Base-by-base conservation (phyloP, 2,888 invertebrate species). In the Malthinus seriepunctatus region DNA sequence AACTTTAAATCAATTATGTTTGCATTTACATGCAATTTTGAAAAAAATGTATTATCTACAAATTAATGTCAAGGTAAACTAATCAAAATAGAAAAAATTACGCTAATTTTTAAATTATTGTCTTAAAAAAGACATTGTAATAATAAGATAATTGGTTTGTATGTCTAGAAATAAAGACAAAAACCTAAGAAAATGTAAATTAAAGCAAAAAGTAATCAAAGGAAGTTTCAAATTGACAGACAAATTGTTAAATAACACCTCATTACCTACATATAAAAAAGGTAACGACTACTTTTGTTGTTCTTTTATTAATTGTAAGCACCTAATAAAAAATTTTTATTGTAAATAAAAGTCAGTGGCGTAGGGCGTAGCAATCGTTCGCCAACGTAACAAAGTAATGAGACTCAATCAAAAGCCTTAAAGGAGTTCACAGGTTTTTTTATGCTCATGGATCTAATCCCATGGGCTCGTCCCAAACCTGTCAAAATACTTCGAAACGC, bases 181-280 rank as follows among this genome's bases (percentile, higher is more conserved):
- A 23, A 42, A 42, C 14, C 11, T 42, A 42, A 42, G 11, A 23
- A 42, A 42, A 23, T 23, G 23, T 23, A 23, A 23, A 23, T 23
- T 2, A 23, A 23, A 42, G 39, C 39, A 42, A 42, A 23, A 49
- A 45, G 32, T 33, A 42, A 14, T 33, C 31, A 32, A 35, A 42
- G 49, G 49, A 55, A 55, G 49, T 55, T 42, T 55, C 48, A 55
- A 33, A 33, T 38, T 42, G 48, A 44, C 15, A 39, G 32, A 32
- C 35, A 45, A 39, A 48, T 31, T 37, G 31, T 23, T 11, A 15
- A 46, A 44, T 38, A 32, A n/a, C 12, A 35, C 35, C 46, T 47
- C 46, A 53, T 53, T 52, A 46, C 14, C 32, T 35, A 46, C 32
- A 46, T 32, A 46, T 46, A 32, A 32, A 45, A 46, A 52, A 45